Evolutionary conservation across 35 echinoderm and acorn worm species (phyloP).

Genomic region (Apostichopus japonicus): DNA sequence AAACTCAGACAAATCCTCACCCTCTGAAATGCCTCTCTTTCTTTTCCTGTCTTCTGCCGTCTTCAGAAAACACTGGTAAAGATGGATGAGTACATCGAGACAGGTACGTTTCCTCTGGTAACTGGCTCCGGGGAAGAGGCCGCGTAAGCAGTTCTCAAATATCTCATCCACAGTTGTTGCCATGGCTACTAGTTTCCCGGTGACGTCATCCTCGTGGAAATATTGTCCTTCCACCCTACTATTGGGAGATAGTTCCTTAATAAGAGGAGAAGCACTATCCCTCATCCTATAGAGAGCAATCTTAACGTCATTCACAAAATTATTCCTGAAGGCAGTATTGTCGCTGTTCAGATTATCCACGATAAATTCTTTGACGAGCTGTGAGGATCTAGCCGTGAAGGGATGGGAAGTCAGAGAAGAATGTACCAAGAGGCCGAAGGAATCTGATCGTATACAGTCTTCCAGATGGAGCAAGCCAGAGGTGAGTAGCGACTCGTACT

Average conservation of each 20-base stretch:
- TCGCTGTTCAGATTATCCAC: slow-evolving; percentile 79
- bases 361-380: slow-evolving; percentile 55
- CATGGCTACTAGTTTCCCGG: slow-evolving; percentile 26
- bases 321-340: slow-evolving; percentile 70
- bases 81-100: slow-evolving; percentile 59
- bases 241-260: slow-evolving; percentile 55
- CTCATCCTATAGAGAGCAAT: slow-evolving; percentile 63
- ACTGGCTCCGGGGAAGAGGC: slow-evolving; percentile 93
- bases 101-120: slow-evolving; percentile 84
- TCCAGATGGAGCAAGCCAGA: slow-evolving; percentile 66
- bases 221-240: slow-evolving; percentile 35
- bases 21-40: slow-evolving; percentile 32
- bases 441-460: slow-evolving; percentile 72
- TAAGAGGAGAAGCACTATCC: slow-evolving; percentile 62
- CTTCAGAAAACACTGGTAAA: slow-evolving; percentile 75
- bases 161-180: slow-evolving; percentile 64
- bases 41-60: slow-evolving; percentile 19
- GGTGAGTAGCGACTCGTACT: slow-evolving; percentile 38
- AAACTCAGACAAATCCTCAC: neutral
- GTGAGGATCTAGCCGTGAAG: slow-evolving; percentile 31
- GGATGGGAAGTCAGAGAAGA: slow-evolving; percentile 71
- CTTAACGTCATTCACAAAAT: slow-evolving; percentile 61
- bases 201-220: neutral
- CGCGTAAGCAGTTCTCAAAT: slow-evolving; percentile 44
- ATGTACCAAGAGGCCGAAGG: slow-evolving; percentile 67